Conservation (phyloP, 2,113 vertebrate species). For the Saguinus imperator region DNA sequence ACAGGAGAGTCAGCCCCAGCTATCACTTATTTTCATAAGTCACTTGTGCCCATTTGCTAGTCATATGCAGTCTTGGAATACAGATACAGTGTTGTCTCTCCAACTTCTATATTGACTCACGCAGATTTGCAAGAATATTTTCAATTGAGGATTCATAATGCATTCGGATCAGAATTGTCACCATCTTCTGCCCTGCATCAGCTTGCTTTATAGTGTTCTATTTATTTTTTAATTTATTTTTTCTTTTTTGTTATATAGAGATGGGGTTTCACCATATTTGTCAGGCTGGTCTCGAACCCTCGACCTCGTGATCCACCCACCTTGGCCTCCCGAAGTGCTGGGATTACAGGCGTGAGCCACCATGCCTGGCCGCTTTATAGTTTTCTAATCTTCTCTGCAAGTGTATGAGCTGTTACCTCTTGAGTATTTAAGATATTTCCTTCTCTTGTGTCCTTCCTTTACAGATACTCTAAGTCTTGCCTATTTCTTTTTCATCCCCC, state of each 20-base stretch:
- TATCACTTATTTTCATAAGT: neutral
- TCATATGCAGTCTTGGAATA: neutral
- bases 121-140: neutral
- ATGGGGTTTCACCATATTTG: too few species aligned
- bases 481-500: neutral
- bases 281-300: too few species aligned
- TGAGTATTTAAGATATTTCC: neutral
- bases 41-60: neutral
- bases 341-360: too few species aligned
- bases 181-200: neutral
- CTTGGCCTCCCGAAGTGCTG: too few species aligned
- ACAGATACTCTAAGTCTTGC: neutral
- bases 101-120: neutral
- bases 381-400: neutral
- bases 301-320: too few species aligned
- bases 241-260: too few species aligned
- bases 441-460: neutral
- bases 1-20: neutral
- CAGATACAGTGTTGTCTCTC: neutral
- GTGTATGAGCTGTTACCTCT: neutral
- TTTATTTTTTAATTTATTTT: too few species aligned
- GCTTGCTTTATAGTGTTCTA: neutral
- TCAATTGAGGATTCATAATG: neutral
- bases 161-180: neutral
- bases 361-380: fast-evolving